A percentile compares a stretch with the other conserved stretches of the same genome.
These are phyloP conservation scores for Paramormyrops kingsleyae DNA, from an alignment of 2,113 vertebrate species.

Conservation along the genomic window DNA sequence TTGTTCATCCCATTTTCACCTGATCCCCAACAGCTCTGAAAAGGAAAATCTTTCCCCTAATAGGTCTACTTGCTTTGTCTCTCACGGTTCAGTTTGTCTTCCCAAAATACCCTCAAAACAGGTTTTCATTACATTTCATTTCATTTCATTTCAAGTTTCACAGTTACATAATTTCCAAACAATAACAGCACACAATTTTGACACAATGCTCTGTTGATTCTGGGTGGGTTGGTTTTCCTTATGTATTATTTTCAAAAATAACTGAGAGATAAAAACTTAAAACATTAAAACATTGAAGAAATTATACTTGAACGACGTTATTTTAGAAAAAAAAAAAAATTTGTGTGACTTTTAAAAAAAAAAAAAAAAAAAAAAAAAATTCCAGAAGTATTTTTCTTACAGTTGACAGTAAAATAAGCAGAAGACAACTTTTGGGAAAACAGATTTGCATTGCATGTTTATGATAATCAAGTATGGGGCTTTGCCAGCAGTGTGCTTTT, in stretches of 20 bases:
- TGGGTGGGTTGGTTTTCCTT: not conserved
- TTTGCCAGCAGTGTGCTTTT: not conserved
- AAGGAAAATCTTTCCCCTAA: not conserved
- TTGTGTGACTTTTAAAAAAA: not conserved
- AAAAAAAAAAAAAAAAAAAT: not conserved
- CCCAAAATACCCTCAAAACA: not conserved
- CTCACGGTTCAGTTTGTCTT: not conserved
- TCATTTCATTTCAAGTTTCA: not conserved
- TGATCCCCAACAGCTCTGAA: not conserved
- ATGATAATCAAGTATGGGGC: not conserved
- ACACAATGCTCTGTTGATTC: not conserved
- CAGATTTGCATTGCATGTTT: constrained; percentile 28
- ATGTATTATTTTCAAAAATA: not conserved
- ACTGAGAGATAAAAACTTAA: not conserved
- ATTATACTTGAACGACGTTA: not conserved
- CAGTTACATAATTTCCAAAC: not conserved
- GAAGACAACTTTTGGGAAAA: constrained; percentile 29
- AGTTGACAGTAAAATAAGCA: not conserved
- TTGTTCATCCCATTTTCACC: not conserved
- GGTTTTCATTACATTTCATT: not conserved
- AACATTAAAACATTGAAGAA: not conserved
- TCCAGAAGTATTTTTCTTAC: not conserved
- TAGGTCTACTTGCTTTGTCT: not conserved
- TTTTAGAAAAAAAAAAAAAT: not conserved
- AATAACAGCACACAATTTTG: not conserved